Conservation (phyloP, 2,113 vertebrate genomes). For the Oceanodroma tethys region DNA sequence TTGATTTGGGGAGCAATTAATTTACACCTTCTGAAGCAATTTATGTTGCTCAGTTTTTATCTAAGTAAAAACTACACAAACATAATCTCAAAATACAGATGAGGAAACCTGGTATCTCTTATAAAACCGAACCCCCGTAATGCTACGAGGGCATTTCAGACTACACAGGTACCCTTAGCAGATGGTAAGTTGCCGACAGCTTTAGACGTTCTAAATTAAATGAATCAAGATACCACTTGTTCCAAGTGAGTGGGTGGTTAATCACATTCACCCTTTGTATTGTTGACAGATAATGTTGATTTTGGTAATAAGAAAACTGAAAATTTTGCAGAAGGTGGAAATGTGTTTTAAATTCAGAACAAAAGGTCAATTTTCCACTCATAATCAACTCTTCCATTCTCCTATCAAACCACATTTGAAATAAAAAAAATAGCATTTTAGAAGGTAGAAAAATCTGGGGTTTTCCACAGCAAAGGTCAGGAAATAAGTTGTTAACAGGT, state of each 20-base stretch:
- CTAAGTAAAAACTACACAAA: background rate
- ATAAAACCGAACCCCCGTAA: fast-evolving
- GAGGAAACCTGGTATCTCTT: background rate
- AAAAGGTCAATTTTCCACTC: background rate
- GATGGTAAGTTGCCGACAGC: conserved; percentile 32
- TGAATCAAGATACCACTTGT: conserved; percentile 41
- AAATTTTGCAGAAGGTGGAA: background rate
- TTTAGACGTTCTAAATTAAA: conserved; percentile 34
- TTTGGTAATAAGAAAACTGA: conserved; percentile 4
- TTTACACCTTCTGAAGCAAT: background rate
- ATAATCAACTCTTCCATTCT: background rate
- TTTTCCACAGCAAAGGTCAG: background rate
- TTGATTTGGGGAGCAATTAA: background rate
- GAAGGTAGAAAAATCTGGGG: background rate
- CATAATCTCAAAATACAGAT: background rate
- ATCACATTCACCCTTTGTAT: conserved; percentile 7
- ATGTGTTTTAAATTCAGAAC: conserved; percentile 16
- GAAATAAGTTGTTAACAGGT: background rate
- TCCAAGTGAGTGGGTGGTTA: conserved; percentile 46
- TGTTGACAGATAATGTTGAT: conserved; percentile 23
- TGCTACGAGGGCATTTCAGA: background rate
- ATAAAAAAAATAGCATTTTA: background rate
- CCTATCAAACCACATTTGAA: background rate
- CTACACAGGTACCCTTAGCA: conserved; percentile 20
- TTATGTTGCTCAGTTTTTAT: background rate